Conservation (phyloP, 1,140 invertebrate species). For the Ceratina australensis region DNA sequence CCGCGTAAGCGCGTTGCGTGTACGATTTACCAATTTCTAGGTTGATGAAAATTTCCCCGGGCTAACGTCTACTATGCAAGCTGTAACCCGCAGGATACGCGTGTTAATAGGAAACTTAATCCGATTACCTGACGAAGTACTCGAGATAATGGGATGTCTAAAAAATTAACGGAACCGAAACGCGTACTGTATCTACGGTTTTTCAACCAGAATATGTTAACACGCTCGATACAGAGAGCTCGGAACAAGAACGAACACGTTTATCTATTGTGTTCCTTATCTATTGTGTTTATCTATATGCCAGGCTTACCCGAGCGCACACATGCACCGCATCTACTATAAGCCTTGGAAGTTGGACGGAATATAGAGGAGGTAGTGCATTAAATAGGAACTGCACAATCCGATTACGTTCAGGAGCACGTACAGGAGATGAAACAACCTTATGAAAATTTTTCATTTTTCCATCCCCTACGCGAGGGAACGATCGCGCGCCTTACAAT, state of each 20-base stretch:
- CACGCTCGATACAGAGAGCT: background rate
- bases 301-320: background rate
- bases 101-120: background rate
- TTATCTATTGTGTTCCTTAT: conserved; percentile 13
- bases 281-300: conserved; percentile 15
- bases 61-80: background rate
- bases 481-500: no score
- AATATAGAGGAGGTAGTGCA: no score
- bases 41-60: background rate
- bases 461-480: no score
- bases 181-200: background rate
- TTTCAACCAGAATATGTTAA: background rate
- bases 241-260: background rate
- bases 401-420: background rate
- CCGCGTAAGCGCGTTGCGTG: no score
- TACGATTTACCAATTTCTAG: background rate
- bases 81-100: background rate
- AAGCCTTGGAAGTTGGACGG: background rate
- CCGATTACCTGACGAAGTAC: conserved; percentile 2
- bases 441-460: background rate
- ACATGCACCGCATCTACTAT: background rate
- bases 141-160: background rate
- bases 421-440: background rate
- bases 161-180: background rate
- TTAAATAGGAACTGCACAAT: conserved; percentile 5